Evolutionary conservation across 2,888 invertebrate genomes (phyloP), one percentile per base, ranked within the genome.

Genomic region (Tinea pellionella): DNA sequence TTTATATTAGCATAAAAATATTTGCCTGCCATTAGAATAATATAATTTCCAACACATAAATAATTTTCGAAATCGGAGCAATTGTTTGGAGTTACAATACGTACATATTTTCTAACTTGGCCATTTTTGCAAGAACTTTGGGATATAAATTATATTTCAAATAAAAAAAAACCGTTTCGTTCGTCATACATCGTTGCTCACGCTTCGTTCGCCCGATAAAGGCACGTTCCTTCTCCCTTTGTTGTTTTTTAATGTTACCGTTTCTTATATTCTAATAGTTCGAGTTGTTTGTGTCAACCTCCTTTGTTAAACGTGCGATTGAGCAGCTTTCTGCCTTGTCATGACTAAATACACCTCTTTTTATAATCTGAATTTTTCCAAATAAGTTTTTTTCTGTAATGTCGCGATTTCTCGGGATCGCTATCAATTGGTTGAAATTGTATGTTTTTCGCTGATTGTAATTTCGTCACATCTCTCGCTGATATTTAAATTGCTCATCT

Each of bases 161-260:
- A 24, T 6, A 24, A 24, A 2, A 24, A 53, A 53, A 53, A 53
- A 53, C 2, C 51, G 19, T 53, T 53, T 16, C n/a, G 47, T 15
- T 53, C 53, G 53, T 53, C 24, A 53, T 24, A 53, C 19, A 53
- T 24, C 32, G 57, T 13, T 57, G 57, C 13, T 30, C 57, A 57
- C 57, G 57, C 32, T 57, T 19, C 32, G 19, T 32, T 57, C 32
- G 7, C 57, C 30, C 57, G 16, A 19, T 47, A 41, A 63, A 56
- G 68, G 73, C 81, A 80, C 80, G 81, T 77, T 75, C 74, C 70
- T 75, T 73, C 70, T 72, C 75, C 76, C 76, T 80, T 80, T 77
- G 47, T 71, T 61, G 61, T 42, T 66, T 68, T 68, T 68, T 71
- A 71, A 70, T 72, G 19, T 13, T 2, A 42, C 9, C 8, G 41